Conservation (phyloP, 2,888 invertebrate genomes). For the Pemphredon lugubris region DNA sequence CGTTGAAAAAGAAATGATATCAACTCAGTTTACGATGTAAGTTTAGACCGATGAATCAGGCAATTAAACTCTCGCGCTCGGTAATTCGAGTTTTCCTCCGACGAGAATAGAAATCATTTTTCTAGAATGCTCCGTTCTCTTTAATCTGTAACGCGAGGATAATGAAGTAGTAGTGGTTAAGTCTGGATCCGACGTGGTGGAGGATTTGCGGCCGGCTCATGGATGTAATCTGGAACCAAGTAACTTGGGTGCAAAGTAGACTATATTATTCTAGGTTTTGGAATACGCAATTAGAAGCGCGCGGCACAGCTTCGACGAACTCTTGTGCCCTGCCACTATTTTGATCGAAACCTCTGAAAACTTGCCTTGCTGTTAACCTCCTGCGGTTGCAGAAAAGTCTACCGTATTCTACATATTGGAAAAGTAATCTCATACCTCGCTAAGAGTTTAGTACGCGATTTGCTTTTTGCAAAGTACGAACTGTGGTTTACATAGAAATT, state of each 20-base stretch:
- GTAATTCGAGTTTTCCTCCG: neutral
- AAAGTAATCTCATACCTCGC: no score
- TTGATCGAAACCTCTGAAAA: no score
- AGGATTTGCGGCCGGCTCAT: slow-evolving; percentile 38
- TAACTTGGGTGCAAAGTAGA: slow-evolving; percentile 23
- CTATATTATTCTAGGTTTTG: slow-evolving; percentile 14
- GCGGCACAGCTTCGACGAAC: neutral
- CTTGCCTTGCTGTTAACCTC: no score
- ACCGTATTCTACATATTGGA: no score
- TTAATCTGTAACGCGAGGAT: slow-evolving; percentile 17
- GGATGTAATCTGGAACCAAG: slow-evolving; percentile 21
- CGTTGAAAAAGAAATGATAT: no score
- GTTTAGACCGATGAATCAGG: neutral
- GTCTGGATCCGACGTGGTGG: slow-evolving; percentile 26
- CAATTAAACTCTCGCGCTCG: slow-evolving; percentile 6
- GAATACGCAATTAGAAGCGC: slow-evolving; percentile 30
- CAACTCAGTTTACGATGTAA: neutral
- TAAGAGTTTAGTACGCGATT: no score
- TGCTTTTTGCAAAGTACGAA: no score
- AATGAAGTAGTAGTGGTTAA: slow-evolving; percentile 34
- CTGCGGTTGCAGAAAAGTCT: no score
- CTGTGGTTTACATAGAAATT: no score
- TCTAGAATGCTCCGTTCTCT: slow-evolving; percentile 12
- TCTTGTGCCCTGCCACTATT: neutral
- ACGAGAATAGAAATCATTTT: slow-evolving; percentile 24